These are phyloP conservation scores for Sebastes cheni DNA, from an alignment of 2,797 vertebrate genomes.

Conservation along the genomic window DNA sequence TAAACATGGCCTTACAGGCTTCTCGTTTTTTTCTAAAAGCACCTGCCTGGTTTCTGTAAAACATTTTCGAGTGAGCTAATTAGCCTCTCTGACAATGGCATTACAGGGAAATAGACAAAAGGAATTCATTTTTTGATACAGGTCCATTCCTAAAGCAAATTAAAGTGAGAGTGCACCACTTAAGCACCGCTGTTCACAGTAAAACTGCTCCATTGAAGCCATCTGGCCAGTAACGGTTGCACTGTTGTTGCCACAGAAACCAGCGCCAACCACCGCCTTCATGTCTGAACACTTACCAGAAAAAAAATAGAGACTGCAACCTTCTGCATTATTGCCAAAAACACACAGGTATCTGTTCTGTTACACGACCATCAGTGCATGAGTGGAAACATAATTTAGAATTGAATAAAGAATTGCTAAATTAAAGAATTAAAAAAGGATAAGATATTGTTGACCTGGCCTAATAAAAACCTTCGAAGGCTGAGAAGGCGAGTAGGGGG, in stretches of 20 bases:
- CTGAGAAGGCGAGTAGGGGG: not conserved
- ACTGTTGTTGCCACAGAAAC: slow-evolving; percentile 62
- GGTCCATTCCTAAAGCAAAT: slow-evolving; percentile 46
- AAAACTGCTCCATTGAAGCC: slow-evolving; percentile 49
- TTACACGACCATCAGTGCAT: not conserved
- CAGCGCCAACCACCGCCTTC: slow-evolving; percentile 10
- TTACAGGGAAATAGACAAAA: slow-evolving; percentile 58
- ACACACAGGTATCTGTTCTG: slow-evolving; percentile 10
- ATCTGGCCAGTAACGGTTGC: slow-evolving; percentile 30
- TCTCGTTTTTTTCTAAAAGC: slow-evolving; percentile 40
- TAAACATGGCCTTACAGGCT: slow-evolving; percentile 49
- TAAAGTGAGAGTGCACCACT: slow-evolving; percentile 52
- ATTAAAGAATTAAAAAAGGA: slow-evolving; percentile 16
- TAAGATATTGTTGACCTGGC: not conserved
- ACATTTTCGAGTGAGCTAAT: slow-evolving; percentile 68
- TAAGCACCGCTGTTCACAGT: slow-evolving; percentile 29
- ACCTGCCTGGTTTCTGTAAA: slow-evolving; percentile 59
- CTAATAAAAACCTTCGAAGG: not conserved
- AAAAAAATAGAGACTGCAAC: slow-evolving; percentile 1
- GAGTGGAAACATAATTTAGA: not conserved
- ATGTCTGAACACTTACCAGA: not conserved
- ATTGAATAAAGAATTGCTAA: not conserved
- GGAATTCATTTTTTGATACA: slow-evolving; percentile 47
- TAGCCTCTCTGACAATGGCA: slow-evolving; percentile 56
- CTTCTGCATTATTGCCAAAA: slow-evolving; percentile 18